Conservation (phyloP, 2,888 invertebrate species). For the Meloe dianella region DNA sequence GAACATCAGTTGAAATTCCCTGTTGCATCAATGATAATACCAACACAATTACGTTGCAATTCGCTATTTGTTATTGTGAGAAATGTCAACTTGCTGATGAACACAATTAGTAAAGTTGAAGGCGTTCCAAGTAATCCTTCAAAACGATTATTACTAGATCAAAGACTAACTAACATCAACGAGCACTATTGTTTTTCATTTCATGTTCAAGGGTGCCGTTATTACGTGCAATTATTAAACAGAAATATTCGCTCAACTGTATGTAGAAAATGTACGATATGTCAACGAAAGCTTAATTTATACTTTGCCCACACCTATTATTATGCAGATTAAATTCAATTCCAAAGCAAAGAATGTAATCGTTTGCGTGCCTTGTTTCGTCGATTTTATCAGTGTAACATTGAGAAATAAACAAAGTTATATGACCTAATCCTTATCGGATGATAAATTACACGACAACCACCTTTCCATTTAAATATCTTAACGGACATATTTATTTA, state of each 20-base stretch:
- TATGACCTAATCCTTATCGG: slow-evolving; percentile 19
- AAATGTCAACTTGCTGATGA: slow-evolving; percentile 38
- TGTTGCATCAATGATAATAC: slow-evolving; percentile 27
- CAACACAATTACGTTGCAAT: slow-evolving; percentile 34
- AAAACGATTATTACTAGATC: too few relatives aligned
- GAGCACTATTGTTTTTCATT: too few relatives aligned
- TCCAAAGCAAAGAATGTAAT: slow-evolving; percentile 24
- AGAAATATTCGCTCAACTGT: neutral
- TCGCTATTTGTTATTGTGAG: slow-evolving; percentile 32
- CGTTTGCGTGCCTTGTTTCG: slow-evolving; percentile 24
- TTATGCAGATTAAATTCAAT: slow-evolving; percentile 34
- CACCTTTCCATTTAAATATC: neutral
- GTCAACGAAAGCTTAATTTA: slow-evolving; percentile 25
- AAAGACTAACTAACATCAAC: too few relatives aligned
- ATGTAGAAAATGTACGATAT: neutral
- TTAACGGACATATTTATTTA: neutral
- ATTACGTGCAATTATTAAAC: too few relatives aligned
- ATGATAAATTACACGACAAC: slow-evolving; percentile 19
- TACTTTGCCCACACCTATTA: slow-evolving; percentile 23
- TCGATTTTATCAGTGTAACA: slow-evolving; percentile 25
- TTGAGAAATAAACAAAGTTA: slow-evolving; percentile 31
- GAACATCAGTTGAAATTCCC: slow-evolving; percentile 32
- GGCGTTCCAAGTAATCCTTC: too few relatives aligned
- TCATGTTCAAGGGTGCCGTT: too few relatives aligned
- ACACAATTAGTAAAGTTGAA: slow-evolving; percentile 31